Base-by-base conservation (phyloP, 1,140 invertebrate genomes). In the Pararge aegeria region DNA sequence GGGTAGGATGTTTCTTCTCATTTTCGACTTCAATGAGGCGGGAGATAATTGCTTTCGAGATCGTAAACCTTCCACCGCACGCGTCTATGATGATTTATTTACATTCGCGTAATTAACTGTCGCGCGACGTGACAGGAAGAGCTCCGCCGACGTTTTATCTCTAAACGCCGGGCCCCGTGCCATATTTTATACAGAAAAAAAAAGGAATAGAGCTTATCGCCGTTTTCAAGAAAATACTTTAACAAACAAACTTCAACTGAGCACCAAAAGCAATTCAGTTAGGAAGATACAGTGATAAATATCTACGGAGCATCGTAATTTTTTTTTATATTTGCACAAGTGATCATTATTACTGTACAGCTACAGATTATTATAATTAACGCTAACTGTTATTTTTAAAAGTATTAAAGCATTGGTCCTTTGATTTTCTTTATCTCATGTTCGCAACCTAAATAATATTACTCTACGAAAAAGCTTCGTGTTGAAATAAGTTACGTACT, bases 51-150 rank as follows among this genome's bases (percentile, higher is more conserved):
- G 81, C 78, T 87, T 79, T 83, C 76, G 70, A 73, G 80, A 83
- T 83, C 75, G 78, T 20, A 83, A 85, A 70, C 80, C 77, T 75
- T 77, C 74, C 76, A 69, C 78, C 74, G 77, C 78, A 79, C 73
- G 78, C 75, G 74, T 80, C 83, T 83, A 80, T 82, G 86, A 87
- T 89, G 83, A 89, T 89, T 89, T 89, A 89, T 89, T 89, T 89
- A 87, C 78, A 87, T 80, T 78, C 79, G 83, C 78, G 83, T 89
- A 89, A 89, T 89, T 87, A 89, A 87, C 82, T 89, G 86, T 89
- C 86, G 75, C 80, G 84, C 77, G 80, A 83, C 80, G 86, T 89
- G 86, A 89, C 83, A 82, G 82, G 86, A 83, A 80, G 83, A 75
- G 78, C 76, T 73, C 65, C 72, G 70, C 70, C 72, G 74, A 78